Base-by-base conservation (phyloP, 2,797 vertebrate genomes). In the Poecilia gillii region DNA sequence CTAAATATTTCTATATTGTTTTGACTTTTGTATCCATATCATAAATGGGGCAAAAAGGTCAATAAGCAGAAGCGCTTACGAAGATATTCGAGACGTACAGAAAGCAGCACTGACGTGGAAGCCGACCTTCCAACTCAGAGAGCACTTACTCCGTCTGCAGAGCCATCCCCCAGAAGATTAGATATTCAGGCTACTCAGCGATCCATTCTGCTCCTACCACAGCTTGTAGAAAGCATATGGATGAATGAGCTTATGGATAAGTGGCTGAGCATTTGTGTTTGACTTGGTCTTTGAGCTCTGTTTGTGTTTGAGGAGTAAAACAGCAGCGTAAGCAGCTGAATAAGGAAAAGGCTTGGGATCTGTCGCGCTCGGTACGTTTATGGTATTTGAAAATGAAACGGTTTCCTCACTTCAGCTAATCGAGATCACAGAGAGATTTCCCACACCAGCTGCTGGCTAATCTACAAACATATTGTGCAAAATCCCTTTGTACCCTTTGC, bases 361-460 rank as follows among this genome's bases (percentile, higher is more conserved):
- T 41, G 68, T 59, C 14, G 25, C 2, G 43, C 46, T 62, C 8
- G 70, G 64, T 25, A 73, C 39, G 51, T 46, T 36, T 49, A n/a
- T 49, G 46, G 18, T 43, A 72, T 55, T 12, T 59, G 1, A 72
- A 47, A 72, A 14, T 64, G 51, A 79, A 79, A 51, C 18, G 51
- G 68, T 23, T 83, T 80, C 47, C 75, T 85, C 28, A 73, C 39
- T 77, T 88, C 3, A 75, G 77, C 80, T 84, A 82, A 91, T 87
- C 79, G 79, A 82, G 81, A 82, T 86, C 81, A 41, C 13, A 57
- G 39, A 73, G 75, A 39, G 77, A 87, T 72, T 82, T 49, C 72
- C 73, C 79, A 53, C 76, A 87, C 59, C 84, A 87, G 84, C 85
- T 91, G 83, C 72, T 78, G 80, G 83, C 49, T 85, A 84, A 90